A percentile compares a stretch with the other conserved stretches of the same genome.
Conservation (phyloP, 2,797 vertebrate genomes). For the Macropodus opercularis region DNA sequence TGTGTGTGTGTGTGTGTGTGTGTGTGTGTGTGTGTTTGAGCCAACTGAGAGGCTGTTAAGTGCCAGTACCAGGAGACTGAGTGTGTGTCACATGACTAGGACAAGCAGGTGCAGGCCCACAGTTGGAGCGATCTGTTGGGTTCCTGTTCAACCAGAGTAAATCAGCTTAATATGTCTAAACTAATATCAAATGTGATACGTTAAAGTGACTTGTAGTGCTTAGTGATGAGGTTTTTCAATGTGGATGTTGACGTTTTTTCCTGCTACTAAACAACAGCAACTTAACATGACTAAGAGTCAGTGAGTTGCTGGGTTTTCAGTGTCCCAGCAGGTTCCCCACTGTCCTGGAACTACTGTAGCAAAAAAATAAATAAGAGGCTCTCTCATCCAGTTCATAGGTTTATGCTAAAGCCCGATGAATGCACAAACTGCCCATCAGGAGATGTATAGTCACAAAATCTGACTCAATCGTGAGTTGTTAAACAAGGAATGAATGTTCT, state of each 20-base stretch:
- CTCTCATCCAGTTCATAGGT: too few relatives aligned
- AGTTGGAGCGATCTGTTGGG: constrained; percentile 52
- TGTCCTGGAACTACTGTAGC: neutral
- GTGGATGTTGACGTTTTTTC: neutral
- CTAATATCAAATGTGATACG: constrained; percentile 16
- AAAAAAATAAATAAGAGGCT: too few relatives aligned
- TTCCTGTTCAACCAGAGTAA: constrained; percentile 48
- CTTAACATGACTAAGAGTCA: constrained; percentile 3
- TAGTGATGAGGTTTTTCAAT: neutral
- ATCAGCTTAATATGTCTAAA: constrained; percentile 20
- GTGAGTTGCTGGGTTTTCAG: constrained; percentile 1
- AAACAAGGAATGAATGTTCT: too few relatives aligned
- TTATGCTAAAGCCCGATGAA: too few relatives aligned
- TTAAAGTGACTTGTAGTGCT: neutral
- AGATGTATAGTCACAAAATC: too few relatives aligned
- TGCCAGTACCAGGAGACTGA: constrained; percentile 53
- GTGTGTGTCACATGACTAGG: constrained; percentile 46
- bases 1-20: constrained; percentile 12
- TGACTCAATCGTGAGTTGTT: too few relatives aligned
- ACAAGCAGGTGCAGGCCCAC: constrained; percentile 76
- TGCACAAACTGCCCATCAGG: too few relatives aligned
- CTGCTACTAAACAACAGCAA: neutral
- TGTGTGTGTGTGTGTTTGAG: constrained; percentile 8
- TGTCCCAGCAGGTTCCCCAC: neutral
- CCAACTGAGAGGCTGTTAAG: constrained; percentile 44